phyloP scores from a whole-genome alignment of 2,888 invertebrate species.

The Rotaria sp. region DNA sequence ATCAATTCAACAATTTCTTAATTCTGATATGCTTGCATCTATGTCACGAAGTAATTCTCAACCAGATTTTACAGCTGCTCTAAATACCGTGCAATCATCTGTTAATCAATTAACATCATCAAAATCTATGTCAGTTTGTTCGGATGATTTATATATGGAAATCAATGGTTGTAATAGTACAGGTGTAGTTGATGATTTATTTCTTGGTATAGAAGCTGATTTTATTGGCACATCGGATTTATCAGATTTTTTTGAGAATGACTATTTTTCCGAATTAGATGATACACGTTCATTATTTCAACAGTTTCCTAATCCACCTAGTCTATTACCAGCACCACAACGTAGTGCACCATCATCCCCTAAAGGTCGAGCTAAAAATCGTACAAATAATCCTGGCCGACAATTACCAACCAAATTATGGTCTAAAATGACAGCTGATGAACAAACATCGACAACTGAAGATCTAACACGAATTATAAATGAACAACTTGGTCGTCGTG shows the following conservation, averaged over 20 bases:
- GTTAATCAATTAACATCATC: constrained; percentile 4
- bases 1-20: not conserved
- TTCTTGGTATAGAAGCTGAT: constrained; percentile 15
- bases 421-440: constrained; percentile 45
- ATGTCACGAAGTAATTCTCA: constrained; percentile 39
- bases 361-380: constrained; percentile 25
- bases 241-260: constrained; percentile 29
- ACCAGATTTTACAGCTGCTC: constrained; percentile 31
- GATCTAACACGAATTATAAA: constrained; percentile 48
- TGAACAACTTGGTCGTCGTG: constrained; percentile 46
- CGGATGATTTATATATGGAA: constrained; percentile 22
- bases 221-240: constrained; percentile 19
- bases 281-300: constrained; percentile 27
- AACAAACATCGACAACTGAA: constrained; percentile 46
- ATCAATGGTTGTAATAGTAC: not conserved
- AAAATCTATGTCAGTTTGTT: constrained; percentile 16
- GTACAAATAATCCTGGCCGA: not conserved
- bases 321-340: not conserved
- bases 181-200: constrained; percentile 24
- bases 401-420: constrained; percentile 40
- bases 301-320: not conserved
- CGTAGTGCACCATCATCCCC: constrained; percentile 37
- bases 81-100: not conserved
- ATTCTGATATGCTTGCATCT: constrained; percentile 27
- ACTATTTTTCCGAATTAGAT: constrained; percentile 24